Conservation (phyloP, 2,888 invertebrate genomes). For the Agonum fuliginosum region DNA sequence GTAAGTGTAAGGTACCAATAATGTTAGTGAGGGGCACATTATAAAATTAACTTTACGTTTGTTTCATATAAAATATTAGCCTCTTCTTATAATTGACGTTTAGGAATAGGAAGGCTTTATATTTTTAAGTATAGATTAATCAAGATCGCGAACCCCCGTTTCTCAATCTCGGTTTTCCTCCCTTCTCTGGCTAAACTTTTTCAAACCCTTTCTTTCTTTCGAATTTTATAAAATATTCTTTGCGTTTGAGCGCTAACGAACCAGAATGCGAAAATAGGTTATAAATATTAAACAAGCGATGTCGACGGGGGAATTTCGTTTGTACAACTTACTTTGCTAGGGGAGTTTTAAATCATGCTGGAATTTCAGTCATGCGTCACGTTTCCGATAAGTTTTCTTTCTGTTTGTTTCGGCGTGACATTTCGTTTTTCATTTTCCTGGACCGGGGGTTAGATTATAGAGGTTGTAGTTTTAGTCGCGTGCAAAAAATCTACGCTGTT, state of each 20-base stretch:
- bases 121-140: too few relatives aligned
- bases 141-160: too few relatives aligned
- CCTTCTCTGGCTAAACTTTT: constrained; percentile 19
- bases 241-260: constrained; percentile 43
- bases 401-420: constrained; percentile 53
- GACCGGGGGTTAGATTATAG: not conserved
- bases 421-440: constrained; percentile 37
- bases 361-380: constrained; percentile 52
- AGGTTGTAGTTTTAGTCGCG: not conserved
- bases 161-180: too few relatives aligned
- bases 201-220: constrained; percentile 45
- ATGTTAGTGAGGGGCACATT: too few relatives aligned
- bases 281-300: constrained; percentile 59
- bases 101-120: too few relatives aligned
- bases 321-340: constrained; percentile 50
- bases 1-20: too few relatives aligned
- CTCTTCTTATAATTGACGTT: too few relatives aligned
- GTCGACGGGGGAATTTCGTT: constrained; percentile 41
- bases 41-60: too few relatives aligned
- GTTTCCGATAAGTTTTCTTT: constrained; percentile 53
- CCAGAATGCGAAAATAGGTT: constrained; percentile 58
- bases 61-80: too few relatives aligned
- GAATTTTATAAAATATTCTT: constrained; percentile 46
- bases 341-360: constrained; percentile 55
- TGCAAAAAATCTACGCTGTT: constrained; percentile 17